Evolutionary conservation across 1,140 invertebrate genomes (phyloP).

Genomic region (Sesamia nonagrioides): DNA sequence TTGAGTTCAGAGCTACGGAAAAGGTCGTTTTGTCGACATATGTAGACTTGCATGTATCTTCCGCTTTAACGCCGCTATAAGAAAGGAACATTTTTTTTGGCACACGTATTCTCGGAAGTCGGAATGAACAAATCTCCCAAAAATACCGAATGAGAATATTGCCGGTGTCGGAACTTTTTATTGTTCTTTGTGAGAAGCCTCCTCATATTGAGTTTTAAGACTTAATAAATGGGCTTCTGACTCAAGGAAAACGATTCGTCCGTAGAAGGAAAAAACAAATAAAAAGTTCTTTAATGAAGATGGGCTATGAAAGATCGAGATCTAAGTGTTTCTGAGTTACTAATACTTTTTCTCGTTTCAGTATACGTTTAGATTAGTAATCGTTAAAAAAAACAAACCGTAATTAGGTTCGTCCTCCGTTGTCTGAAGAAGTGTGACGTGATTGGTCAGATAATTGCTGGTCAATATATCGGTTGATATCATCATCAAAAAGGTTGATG

Average conservation of each 20-base stretch:
- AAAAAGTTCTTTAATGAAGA: no score
- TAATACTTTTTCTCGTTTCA: no score
- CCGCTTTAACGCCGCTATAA: constrained; percentile 19
- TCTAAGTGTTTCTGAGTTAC: not conserved
- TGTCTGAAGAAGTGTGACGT: not conserved
- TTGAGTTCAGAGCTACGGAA: constrained; percentile 17
- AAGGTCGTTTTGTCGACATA: constrained; percentile 28
- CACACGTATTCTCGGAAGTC: no score
- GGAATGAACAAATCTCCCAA: no score
- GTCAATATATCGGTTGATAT: not conserved
- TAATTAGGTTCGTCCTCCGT: not conserved
- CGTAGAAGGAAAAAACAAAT: no score
- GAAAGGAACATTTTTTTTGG: constrained; percentile 17
- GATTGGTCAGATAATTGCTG: not conserved
- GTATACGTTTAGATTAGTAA: no score
- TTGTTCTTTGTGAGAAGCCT: no score
- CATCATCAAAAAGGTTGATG: no score
- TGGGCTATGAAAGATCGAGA: not conserved
- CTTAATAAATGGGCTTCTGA: constrained; percentile 7
- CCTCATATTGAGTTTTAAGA: constrained; percentile 14
- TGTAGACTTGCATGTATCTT: constrained; percentile 34
- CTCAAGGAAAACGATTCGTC: no score
- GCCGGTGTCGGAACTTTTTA: no score
- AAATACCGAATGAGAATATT: no score
- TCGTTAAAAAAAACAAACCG: no score